These are phyloP conservation scores for Ptilorrhoa leucosticta DNA, from an alignment of 2,113 vertebrate species.

Conservation along the genomic window DNA sequence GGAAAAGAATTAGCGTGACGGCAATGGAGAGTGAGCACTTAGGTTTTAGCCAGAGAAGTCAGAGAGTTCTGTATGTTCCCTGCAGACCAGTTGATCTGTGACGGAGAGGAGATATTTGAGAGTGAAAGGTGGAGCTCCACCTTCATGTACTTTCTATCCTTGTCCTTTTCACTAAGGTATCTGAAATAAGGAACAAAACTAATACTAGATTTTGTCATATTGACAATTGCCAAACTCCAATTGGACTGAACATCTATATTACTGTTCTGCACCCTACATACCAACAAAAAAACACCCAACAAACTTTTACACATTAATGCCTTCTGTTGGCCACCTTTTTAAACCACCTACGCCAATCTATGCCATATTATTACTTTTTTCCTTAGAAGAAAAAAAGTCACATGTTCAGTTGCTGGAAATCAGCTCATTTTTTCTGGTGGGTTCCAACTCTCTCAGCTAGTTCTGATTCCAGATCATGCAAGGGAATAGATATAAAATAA, in stretches of 20 bases:
- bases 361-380: not conserved
- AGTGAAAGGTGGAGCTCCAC: not conserved
- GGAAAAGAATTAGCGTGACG: not conserved
- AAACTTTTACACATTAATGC: not conserved
- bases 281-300: not conserved
- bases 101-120: not conserved
- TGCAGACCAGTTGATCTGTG: not conserved
- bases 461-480: not conserved
- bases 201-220: not conserved
- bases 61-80: not conserved
- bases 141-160: not conserved
- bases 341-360: not conserved
- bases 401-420: not conserved
- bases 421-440: not conserved
- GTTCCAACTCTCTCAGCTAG: not conserved
- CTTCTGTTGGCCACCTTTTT: not conserved
- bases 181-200: not conserved
- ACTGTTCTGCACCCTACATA: not conserved
- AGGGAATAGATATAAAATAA: not conserved
- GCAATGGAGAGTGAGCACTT: not conserved
- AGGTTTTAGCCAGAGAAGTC: not conserved
- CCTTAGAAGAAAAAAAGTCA: not conserved
- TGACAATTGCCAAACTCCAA: not conserved
- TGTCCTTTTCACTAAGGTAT: not conserved
- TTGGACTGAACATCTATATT: not conserved